phyloP scores from a whole-genome alignment of 2,113 vertebrate genomes.

The Gracilinanus agilis region DNA sequence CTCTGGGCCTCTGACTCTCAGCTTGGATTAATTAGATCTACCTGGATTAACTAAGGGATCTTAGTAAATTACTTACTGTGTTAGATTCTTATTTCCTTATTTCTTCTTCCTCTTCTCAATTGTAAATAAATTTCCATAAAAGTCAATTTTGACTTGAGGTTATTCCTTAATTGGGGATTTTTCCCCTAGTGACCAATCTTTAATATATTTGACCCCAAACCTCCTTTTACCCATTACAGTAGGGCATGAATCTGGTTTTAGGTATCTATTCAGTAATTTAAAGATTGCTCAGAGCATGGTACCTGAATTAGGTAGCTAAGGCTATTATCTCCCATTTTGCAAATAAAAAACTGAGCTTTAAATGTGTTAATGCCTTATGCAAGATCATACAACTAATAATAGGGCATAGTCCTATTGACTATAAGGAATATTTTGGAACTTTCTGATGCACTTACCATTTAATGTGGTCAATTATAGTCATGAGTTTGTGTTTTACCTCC shows the following conservation, averaged over 20 bases:
- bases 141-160: no score
- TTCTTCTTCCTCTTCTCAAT: no score
- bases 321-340: background rate
- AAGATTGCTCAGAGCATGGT: background rate
- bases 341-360: background rate
- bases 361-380: background rate
- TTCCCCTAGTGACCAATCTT: no score
- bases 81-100: no score
- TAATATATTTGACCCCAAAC: no score
- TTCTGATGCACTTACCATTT: background rate
- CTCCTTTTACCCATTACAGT: no score
- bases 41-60: no score
- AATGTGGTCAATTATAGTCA: background rate
- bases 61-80: no score
- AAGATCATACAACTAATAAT: background rate
- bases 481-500: background rate
- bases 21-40: no score
- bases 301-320: background rate
- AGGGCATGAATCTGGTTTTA: background rate
- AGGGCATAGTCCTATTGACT: background rate
- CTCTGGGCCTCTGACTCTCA: no score
- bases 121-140: no score
- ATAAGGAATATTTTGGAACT: background rate
- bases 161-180: no score
- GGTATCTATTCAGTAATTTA: slow-evolving; percentile 5